phyloP scores from a whole-genome alignment of 2,113 vertebrate species.

The Oenanthe melanoleuca region DNA sequence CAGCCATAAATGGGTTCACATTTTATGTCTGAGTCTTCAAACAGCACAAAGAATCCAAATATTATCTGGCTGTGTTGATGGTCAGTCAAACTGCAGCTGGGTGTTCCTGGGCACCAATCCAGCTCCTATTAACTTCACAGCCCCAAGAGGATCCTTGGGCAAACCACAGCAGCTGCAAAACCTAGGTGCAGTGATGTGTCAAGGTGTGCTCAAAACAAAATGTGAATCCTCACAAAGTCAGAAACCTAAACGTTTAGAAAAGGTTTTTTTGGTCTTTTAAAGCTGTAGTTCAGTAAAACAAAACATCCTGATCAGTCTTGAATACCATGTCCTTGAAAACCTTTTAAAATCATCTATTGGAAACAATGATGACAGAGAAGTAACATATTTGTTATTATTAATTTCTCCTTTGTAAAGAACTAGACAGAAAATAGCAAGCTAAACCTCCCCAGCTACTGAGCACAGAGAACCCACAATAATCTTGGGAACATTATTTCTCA shows the following conservation, averaged over 20 bases:
- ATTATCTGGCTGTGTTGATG: background rate
- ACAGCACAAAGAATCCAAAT: background rate
- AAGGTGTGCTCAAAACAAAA: background rate
- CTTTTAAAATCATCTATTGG: background rate
- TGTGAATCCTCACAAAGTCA: background rate
- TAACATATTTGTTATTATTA: background rate
- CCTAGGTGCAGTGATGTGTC: background rate
- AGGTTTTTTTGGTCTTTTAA: background rate
- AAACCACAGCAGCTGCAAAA: conserved; percentile 11
- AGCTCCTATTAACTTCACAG: background rate
- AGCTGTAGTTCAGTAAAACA: background rate
- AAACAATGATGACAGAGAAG: background rate
- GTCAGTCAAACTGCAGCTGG: background rate
- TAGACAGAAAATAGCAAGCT: background rate
- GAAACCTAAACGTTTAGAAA: background rate
- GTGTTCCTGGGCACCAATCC: background rate
- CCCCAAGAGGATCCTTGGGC: background rate
- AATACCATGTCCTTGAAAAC: background rate
- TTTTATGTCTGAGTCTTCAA: background rate
- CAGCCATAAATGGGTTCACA: background rate
- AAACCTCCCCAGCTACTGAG: background rate
- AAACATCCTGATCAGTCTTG: background rate
- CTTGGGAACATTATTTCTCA: background rate
- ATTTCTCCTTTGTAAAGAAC: background rate
- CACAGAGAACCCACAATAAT: background rate